Base-by-base conservation (phyloP, 2,888 invertebrate species). In the Himalopsyche tibetana region DNA sequence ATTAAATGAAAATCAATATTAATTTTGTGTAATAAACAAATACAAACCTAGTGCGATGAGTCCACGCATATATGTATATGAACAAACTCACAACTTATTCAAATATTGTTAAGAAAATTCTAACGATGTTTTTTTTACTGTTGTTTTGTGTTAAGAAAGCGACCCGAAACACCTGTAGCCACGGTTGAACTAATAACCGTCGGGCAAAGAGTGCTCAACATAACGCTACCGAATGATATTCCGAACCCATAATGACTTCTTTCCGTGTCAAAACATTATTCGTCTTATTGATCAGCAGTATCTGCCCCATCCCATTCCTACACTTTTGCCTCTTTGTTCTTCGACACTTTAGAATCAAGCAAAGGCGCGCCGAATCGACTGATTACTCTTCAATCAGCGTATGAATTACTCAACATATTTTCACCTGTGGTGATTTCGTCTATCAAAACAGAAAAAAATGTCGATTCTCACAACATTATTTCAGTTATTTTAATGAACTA, bases 231-330 rank as follows among this genome's bases (percentile, higher is more conserved):
- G 63, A 80, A n/a, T 84, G 86, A 86, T 85, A 87, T 85, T 82
- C 40, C 83, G 55, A 79, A 55, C 83, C 83, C 86, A 83, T 88
- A 88, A 88, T 87, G 85, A 17, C 84, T 87, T 69, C 84, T 84
- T 88, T 88, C 87, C 87, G 88, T 88, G 88, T 82, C 85, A 85
- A 84, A 86, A 56, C 84, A 87, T 79, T 85, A 88, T 88, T 86
- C 83, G 80, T 88, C 88, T 88, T 88, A 88, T 88, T 83, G 88
- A 88, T 87, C 85, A 82, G 83, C 19, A 12, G 63, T 19, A 19
- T 63, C 51, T 15, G 51, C 51, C 42, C 82, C 83, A 82, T 85
- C 80, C 84, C 82, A 84, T 81, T 38, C 51, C 63, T 55, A 55
- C 80, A 19, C 38, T 56, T 42, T 81, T 84, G 82, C 74, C 51